Conservation (phyloP, 2,888 invertebrate species). For the Miltochrista miniata region DNA sequence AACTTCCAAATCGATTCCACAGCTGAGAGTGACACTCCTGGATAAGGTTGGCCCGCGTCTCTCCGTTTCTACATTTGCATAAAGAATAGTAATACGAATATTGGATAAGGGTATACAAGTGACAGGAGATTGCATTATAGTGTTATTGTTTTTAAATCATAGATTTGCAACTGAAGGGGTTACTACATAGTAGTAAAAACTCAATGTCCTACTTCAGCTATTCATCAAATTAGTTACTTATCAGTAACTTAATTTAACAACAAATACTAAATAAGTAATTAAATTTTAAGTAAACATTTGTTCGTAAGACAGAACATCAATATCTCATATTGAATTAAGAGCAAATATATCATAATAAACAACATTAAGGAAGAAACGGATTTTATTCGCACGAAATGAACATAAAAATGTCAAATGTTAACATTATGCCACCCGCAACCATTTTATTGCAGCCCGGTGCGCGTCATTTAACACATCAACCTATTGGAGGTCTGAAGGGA, state of each 20-base stretch:
- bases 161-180: constrained; percentile 10
- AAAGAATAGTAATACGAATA: constrained; percentile 67
- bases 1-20: constrained; percentile 81
- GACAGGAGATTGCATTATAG: constrained; percentile 33
- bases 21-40: constrained; percentile 78
- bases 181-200: not conserved
- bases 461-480: constrained; percentile 63
- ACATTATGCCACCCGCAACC: constrained; percentile 57
- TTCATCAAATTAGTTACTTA: not conserved
- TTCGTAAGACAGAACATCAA: not conserved
- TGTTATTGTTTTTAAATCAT: constrained; percentile 25
- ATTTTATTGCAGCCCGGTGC: constrained; percentile 55
- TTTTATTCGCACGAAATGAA: constrained; percentile 51
- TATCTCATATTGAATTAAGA: constrained; percentile 4
- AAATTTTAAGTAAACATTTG: too few species aligned
- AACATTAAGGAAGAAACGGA: constrained; percentile 32
- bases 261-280: too few species aligned
- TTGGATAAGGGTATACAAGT: constrained; percentile 48
- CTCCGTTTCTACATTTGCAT: constrained; percentile 73
- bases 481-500: constrained; percentile 42
- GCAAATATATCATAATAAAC: constrained; percentile 36
- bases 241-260: too few species aligned
- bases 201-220: too few species aligned
- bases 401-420: constrained; percentile 62
- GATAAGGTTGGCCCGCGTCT: constrained; percentile 62